Conservation (phyloP, 2,888 invertebrate genomes). For the Polietes domitor region DNA sequence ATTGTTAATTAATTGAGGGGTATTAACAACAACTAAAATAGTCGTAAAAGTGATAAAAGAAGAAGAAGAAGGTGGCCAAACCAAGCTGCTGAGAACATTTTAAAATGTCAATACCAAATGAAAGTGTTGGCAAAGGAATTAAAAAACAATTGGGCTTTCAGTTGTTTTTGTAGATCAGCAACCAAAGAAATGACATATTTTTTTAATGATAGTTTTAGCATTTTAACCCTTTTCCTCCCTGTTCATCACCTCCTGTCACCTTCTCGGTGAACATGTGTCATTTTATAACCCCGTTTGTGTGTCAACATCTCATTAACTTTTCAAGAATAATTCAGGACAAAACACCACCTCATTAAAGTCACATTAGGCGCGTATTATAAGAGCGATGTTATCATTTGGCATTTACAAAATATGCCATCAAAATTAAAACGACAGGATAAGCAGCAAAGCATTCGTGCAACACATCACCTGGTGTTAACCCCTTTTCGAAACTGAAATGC, state of each 20-base stretch:
- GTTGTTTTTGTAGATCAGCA: background rate
- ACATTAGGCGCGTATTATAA: constrained; percentile 41
- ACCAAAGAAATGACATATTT: background rate
- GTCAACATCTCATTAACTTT: constrained; percentile 5
- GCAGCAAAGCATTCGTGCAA: constrained; percentile 13
- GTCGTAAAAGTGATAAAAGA: constrained; percentile 18
- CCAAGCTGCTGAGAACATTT: background rate
- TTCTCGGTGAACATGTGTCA: background rate
- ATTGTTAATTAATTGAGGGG: constrained; percentile 37
- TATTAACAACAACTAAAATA: constrained; percentile 2
- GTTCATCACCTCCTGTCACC: too few species aligned
- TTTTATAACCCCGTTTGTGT: background rate
- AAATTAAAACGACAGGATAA: constrained; percentile 31
- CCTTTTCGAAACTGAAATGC: background rate
- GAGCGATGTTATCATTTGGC: constrained; percentile 24
- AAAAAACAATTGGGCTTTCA: background rate
- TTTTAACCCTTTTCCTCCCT: background rate
- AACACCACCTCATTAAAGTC: constrained; percentile 63
- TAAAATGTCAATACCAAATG: background rate
- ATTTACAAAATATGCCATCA: background rate
- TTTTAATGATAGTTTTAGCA: background rate
- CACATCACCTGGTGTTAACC: background rate
- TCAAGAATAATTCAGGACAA: background rate
- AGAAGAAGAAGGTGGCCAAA: background rate
- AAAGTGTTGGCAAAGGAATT: background rate